phyloP scores from a whole-genome alignment of 2,888 invertebrate genomes.

The Chalcis sispes region DNA sequence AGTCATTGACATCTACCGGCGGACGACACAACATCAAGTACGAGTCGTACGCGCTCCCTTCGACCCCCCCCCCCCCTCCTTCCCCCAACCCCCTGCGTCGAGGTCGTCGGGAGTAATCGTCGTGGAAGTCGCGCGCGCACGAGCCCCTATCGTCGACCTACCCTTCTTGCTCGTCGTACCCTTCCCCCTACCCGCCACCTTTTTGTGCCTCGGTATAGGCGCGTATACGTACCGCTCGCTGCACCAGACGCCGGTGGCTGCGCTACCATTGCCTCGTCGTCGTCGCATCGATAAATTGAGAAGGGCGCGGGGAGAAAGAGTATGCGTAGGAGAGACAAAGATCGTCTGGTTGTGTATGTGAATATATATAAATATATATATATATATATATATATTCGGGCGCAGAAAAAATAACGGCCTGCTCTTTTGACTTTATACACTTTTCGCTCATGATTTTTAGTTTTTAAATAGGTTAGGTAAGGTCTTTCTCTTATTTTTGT shows the following conservation, averaged over 20 bases:
- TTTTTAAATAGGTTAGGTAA: not conserved
- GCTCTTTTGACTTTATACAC: constrained; percentile 3
- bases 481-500: not conserved
- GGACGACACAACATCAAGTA: constrained; percentile 35
- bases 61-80: constrained; percentile 43
- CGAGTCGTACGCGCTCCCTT: constrained; percentile 5
- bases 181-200: no score
- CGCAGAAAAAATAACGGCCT: not conserved
- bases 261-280: no score
- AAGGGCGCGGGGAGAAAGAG: not conserved
- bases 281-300: constrained; percentile 68
- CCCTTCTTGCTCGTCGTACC: no score
- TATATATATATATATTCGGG: no score
- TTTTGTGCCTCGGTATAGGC: not conserved
- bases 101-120: not conserved
- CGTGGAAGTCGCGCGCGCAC: not conserved
- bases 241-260: constrained; percentile 36
- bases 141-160: no score
- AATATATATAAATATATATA: no score
- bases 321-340: not conserved
- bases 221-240: not conserved
- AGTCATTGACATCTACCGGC: constrained; percentile 74
- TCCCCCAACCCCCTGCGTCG: not conserved
- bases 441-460: not conserved
- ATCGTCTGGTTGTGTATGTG: not conserved